Base-by-base conservation (phyloP, 2,888 invertebrate genomes). In the Agrochola macilenta region DNA sequence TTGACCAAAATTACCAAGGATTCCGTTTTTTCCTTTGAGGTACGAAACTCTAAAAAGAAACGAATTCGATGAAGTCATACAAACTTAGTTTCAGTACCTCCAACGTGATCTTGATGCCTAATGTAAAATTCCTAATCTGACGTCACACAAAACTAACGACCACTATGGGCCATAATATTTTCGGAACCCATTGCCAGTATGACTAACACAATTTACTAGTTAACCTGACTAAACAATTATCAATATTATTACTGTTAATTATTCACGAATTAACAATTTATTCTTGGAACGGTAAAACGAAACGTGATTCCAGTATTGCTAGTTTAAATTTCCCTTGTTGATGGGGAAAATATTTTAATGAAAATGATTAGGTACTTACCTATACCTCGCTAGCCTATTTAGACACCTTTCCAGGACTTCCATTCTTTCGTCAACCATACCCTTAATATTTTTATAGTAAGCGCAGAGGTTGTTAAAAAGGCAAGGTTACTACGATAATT, bases 241-340 rank as follows among this genome's bases (percentile, higher is more conserved):
- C 46, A 64, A n/a, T 7, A 30, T 4, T 49, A 64, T 17, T 35
- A 49, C 1, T 74, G 8, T 2, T 23, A 26, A 39, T 52, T 69
- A 23, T 66, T 30, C 30, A 43, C 30, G 7, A 52, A 30, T 30
- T 49, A 14, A 60, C 7, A 39, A 8, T 9, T 58, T 11, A 20
- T 61, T 75, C 30, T 20, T 52, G 39, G 43, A 63, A 72, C 12
- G 17, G 1, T 23, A 26, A 39, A 70, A 70, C 60, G 26, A 43
- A 70, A 71, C 61, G 43, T 30, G 14, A 14, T n/a, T 52, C 9
- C 52, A 52, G 71, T 71, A 52, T 61, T 61, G 74, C 71, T n/a
- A 46, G n/a, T n/a, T 17, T 17, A 39, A 61, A 46, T 30, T 35
- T 35, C 64, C 46, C 49, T n/a, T 49, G 17, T n/a, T 35, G 2